Base-by-base conservation (phyloP, 1,140 invertebrate genomes). In the Chrysopa pallens region DNA sequence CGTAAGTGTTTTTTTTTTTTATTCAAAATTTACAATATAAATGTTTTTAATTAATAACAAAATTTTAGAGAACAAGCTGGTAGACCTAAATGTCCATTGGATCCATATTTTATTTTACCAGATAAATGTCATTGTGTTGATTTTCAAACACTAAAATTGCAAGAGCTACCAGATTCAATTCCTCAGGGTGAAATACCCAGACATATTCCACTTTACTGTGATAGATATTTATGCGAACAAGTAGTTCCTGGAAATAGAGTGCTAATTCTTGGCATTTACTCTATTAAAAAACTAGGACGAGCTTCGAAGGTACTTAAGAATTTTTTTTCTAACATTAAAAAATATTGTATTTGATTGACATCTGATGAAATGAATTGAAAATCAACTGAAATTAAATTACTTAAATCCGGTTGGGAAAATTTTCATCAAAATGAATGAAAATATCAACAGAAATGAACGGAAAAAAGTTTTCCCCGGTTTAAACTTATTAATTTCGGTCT, bases 131-230 rank as follows among this genome's bases (percentile, higher is more conserved):
- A 80, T 49, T 98, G 95, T 63, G 85, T 97, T 5, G 95, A 99
- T 66, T 97, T 89, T 59, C 74, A 86, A 76, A 72, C 79, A 1
- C 53, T 86, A 0, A 98, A 97, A 62, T 61, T 98, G 8, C 95
- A 98, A 75, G 95, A 99, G 66, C 66, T 89, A 7, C 91, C 92
- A 6, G 95, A 99, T 62, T 83, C 81, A 48, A 87, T 98, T 45
- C 96, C 95, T 0, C 91, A 97, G 57, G 94, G 96, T 42, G 96
- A 99, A 72, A 90, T 99, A 73, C 95, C 96, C 1, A 71, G 96
- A 6, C 96, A 99, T 65, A 64, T 98, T 42, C 84, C 91, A 48
- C 66, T 99, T 0, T 99, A 93, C 61, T 89, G 85, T 56, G 95
- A 99, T 59, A 74, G 75, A 44, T 87, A 91, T 58, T 65, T 98